phyloP scores from a whole-genome alignment of 2,113 vertebrate species.

The Gadus macrocephalus region DNA sequence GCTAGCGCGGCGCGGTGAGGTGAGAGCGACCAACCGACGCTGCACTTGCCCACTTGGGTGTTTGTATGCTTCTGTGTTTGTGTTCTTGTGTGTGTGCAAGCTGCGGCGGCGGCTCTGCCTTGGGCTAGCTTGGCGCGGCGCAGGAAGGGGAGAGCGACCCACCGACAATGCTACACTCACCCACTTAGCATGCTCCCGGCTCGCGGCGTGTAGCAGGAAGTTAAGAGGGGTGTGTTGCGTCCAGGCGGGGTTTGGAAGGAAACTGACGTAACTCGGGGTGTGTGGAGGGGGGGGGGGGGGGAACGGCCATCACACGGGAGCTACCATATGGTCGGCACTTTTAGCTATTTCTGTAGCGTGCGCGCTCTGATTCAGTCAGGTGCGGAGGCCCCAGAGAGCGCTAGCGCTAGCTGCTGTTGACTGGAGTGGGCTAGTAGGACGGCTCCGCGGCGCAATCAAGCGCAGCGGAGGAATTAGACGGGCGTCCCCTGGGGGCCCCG shows the following conservation, averaged over 20 bases:
- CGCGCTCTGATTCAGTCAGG: conserved; percentile 63
- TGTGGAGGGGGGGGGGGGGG: conserved; percentile 15
- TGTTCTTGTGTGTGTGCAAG: too few relatives aligned
- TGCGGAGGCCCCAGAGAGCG: conserved; percentile 46
- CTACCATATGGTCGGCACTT: conserved; percentile 60
- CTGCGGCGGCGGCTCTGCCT: too few relatives aligned
- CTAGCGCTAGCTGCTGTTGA: conserved; percentile 53
- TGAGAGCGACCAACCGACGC: too few relatives aligned
- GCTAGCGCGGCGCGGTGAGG: too few relatives aligned
- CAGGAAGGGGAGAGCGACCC: too few relatives aligned
- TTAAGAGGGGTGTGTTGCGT: too few relatives aligned
- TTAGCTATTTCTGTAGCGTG: conserved; percentile 48
- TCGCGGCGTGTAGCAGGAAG: too few relatives aligned
- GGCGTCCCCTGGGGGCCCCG: conserved; percentile 33
- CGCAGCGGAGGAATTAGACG: conserved; percentile 34
- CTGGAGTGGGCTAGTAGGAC: conserved; percentile 68
- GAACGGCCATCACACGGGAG: conserved; percentile 23
- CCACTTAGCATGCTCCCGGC: too few relatives aligned
- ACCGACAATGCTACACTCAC: too few relatives aligned
- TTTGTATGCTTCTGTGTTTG: too few relatives aligned
- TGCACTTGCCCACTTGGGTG: too few relatives aligned
- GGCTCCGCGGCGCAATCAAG: conserved; percentile 38
- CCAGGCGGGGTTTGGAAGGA: neutral
- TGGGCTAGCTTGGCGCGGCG: too few relatives aligned
- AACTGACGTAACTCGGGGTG: neutral